Evolutionary conservation across 2,888 invertebrate genomes (phyloP).

Genomic region (Leptinotarsa haldemani): DNA sequence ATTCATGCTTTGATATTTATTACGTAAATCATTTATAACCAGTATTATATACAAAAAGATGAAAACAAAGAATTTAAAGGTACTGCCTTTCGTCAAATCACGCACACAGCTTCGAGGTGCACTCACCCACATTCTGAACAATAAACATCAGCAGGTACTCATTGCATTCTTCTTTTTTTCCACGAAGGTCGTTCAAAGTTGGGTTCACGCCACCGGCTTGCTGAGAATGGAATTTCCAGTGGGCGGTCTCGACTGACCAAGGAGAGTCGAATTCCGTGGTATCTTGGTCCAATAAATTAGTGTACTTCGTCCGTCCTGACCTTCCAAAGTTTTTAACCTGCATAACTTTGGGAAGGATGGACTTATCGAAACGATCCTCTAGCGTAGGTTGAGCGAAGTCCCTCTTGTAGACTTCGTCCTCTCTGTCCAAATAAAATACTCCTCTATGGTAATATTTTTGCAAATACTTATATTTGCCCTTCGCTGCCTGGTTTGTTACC

Average conservation of each 20-base stretch:
- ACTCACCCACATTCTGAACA: no score
- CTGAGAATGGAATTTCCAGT: constrained; percentile 87
- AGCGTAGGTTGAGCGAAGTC: constrained; percentile 76
- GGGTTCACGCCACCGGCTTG: constrained; percentile 96
- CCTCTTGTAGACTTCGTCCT: constrained; percentile 79
- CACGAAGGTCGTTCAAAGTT: constrained; percentile 90
- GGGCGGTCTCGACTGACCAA: constrained; percentile 93
- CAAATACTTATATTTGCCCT: constrained; percentile 99
- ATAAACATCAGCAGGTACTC: no score
- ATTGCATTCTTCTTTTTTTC: constrained; percentile 78
- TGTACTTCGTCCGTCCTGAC: constrained; percentile 98
- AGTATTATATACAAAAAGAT: no score
- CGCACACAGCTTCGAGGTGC: no score
- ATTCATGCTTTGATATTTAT: no score
- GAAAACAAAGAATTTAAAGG: no score
- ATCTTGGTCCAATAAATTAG: constrained; percentile 98
- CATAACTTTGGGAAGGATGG: constrained; percentile 99
- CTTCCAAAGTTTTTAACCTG: constrained; percentile 99
- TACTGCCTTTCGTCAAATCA: no score
- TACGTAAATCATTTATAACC: no score
- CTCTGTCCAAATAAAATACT: constrained; percentile 96
- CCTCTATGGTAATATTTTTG: constrained; percentile 99
- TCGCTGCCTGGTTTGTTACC: constrained; percentile 92
- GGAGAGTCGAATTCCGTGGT: constrained; percentile 98
- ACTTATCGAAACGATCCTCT: constrained; percentile 99